A percentile compares a stretch with the other conserved stretches of the same genome.
Evolutionary conservation across 2,888 invertebrate genomes (phyloP).

Genomic region (Hyposoter dolosus): DNA sequence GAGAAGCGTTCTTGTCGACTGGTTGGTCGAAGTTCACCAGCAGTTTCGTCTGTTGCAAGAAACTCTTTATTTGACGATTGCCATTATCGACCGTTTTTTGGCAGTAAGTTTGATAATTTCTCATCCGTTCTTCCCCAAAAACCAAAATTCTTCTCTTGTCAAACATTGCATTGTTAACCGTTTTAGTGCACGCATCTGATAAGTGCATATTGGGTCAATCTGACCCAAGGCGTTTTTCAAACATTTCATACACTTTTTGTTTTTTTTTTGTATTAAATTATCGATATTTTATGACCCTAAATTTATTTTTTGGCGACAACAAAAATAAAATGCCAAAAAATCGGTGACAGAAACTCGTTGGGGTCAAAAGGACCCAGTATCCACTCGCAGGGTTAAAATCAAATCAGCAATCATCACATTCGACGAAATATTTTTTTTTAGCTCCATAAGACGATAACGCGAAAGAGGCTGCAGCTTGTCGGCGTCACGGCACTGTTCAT

Average conservation of each 20-base stretch:
- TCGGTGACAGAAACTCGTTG: no score
- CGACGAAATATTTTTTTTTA: slow-evolving; percentile 80
- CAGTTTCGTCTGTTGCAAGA: slow-evolving; percentile 95
- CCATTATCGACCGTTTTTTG: slow-evolving; percentile 95
- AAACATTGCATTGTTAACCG: background rate
- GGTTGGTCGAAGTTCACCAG: slow-evolving; percentile 96
- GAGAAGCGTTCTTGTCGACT: slow-evolving; percentile 96
- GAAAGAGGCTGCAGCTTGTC: slow-evolving; percentile 93
- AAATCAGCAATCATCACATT: no score
- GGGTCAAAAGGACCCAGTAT: no score
- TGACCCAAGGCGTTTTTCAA: no score
- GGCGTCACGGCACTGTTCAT: slow-evolving; percentile 96
- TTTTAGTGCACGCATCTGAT: no score
- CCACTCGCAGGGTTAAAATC: no score
- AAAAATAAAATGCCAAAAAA: no score
- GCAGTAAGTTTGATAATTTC: slow-evolving; percentile 86
- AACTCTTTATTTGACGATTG: slow-evolving; percentile 95
- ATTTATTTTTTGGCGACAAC: no score
- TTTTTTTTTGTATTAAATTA: no score
- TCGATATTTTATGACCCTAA: no score
- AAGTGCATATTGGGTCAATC: no score
- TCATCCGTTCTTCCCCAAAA: background rate
- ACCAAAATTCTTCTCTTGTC: background rate
- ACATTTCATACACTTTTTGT: no score
- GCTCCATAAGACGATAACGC: slow-evolving; percentile 88